These are phyloP conservation scores for Syngnathus typhle DNA, from an alignment of 2,113 vertebrate genomes.

Conservation along the genomic window DNA sequence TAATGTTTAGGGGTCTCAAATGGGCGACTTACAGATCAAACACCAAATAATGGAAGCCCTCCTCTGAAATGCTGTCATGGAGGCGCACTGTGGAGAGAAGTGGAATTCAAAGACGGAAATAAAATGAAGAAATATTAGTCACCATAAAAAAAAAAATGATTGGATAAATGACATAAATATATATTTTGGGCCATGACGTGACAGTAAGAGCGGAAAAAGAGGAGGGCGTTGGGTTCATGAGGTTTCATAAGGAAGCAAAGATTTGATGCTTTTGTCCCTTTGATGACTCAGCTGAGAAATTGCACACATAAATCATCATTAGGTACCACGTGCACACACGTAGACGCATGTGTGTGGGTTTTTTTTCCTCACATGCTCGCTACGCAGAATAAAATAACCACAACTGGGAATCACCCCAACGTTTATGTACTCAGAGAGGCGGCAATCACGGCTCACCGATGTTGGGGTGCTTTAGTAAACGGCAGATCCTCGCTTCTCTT, in stretches of 20 bases:
- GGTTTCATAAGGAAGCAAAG: constrained; percentile 29
- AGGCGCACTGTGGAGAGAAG: constrained; percentile 53
- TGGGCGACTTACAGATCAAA: constrained; percentile 66
- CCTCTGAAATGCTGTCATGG: constrained; percentile 71
- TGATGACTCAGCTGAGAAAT: constrained; percentile 46
- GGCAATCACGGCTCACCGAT: constrained; percentile 60
- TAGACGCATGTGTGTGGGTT: not conserved
- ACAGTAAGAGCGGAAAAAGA: not conserved
- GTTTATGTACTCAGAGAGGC: constrained; percentile 11
- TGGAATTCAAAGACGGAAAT: constrained; percentile 4
- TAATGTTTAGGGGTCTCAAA: not conserved
- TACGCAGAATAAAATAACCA: constrained; percentile 50
- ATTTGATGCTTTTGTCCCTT: constrained; percentile 14
- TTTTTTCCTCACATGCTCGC: constrained; percentile 2
- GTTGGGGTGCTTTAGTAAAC: constrained; percentile 73
- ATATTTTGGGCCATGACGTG: no score
- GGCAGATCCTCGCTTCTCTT: constrained; percentile 74
- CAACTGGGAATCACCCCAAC: constrained; percentile 28
- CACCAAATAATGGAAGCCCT: constrained; percentile 71
- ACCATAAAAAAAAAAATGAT: not conserved
- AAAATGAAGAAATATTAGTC: not conserved
- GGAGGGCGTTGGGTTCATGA: not conserved
- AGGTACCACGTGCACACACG: constrained; percentile 11
- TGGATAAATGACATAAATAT: not conserved
- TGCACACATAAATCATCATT: constrained; percentile 55